phyloP scores from a whole-genome alignment of 2,797 vertebrate species.

The Phaenicophaeus curvirostris region DNA sequence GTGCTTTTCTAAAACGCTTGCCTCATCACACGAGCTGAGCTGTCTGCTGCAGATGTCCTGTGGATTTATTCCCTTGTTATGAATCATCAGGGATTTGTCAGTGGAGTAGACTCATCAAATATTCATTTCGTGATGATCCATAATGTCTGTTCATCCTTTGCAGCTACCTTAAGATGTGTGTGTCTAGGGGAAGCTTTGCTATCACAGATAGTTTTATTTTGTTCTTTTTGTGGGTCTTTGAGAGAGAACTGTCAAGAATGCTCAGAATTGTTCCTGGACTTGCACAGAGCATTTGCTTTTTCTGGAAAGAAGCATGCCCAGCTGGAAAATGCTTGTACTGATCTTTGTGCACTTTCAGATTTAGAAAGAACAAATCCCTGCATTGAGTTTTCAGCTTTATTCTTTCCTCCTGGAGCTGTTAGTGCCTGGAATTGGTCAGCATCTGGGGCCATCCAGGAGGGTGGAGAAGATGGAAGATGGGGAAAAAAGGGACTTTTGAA shows the following conservation, averaged over 20 bases:
- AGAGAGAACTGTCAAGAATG: background rate
- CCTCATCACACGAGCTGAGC: background rate
- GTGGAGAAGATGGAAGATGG: background rate
- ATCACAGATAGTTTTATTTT: background rate
- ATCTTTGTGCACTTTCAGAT: background rate
- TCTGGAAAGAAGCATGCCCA: background rate
- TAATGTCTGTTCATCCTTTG: background rate
- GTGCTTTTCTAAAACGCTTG: background rate
- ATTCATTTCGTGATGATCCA: background rate
- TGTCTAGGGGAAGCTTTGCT: background rate
- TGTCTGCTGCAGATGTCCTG: slow-evolving; percentile 18
- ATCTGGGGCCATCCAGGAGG: background rate
- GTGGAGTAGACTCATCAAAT: slow-evolving; percentile 2
- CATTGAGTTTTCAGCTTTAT: background rate
- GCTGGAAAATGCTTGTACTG: background rate
- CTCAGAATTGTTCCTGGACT: background rate
- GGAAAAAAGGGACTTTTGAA: background rate
- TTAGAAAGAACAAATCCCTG: background rate
- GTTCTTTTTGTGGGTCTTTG: background rate
- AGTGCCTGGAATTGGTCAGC: background rate
- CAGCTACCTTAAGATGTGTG: background rate
- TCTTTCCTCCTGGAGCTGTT: background rate
- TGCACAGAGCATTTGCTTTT: background rate
- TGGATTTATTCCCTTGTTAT: slow-evolving; percentile 21
- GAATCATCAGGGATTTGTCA: slow-evolving; percentile 36